Conservation (phyloP, 1,140 invertebrate genomes). For the Caenorhabditis latens region DNA sequence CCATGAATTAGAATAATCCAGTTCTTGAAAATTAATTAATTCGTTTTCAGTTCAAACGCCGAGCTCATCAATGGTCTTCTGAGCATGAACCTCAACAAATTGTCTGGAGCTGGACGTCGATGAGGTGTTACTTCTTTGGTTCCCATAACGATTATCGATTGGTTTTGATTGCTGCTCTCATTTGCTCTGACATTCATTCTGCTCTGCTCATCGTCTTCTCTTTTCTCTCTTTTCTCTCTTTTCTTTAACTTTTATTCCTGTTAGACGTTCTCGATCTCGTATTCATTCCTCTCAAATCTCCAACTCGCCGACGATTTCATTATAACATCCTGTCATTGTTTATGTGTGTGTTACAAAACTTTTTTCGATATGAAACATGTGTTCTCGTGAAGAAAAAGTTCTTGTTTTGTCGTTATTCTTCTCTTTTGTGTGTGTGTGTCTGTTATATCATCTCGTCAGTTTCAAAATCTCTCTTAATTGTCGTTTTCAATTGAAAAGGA, state of each 20-base stretch:
- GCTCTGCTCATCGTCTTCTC: conserved; percentile 11
- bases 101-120: conserved; percentile 63
- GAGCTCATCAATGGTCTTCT: conserved; percentile 68
- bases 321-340: conserved; percentile 31
- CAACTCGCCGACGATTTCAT: not conserved
- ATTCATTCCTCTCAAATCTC: not conserved
- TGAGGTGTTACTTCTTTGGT: conserved; percentile 29
- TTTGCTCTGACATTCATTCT: conserved; percentile 39
- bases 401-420: not conserved
- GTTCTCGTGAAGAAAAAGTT: conserved; percentile 29
- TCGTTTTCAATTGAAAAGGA: conserved; percentile 35
- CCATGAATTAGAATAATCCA: no score
- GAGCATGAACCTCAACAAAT: conserved; percentile 68
- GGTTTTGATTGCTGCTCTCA: conserved; percentile 20
- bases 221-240: not conserved
- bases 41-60: conserved; percentile 61
- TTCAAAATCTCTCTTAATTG: conserved; percentile 9
- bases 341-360: conserved; percentile 43
- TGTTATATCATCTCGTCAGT: conserved; percentile 3
- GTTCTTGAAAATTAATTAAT: not conserved
- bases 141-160: conserved; percentile 32
- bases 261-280: conserved; percentile 17
- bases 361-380: conserved; percentile 51
- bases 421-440: not conserved
- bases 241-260: not conserved